Percentiles rank a stretch among this genome's conserved stretches.
phyloP scores from a whole-genome alignment of 2,113 vertebrate genomes.

The Gasterosteus aculeatus region DNA sequence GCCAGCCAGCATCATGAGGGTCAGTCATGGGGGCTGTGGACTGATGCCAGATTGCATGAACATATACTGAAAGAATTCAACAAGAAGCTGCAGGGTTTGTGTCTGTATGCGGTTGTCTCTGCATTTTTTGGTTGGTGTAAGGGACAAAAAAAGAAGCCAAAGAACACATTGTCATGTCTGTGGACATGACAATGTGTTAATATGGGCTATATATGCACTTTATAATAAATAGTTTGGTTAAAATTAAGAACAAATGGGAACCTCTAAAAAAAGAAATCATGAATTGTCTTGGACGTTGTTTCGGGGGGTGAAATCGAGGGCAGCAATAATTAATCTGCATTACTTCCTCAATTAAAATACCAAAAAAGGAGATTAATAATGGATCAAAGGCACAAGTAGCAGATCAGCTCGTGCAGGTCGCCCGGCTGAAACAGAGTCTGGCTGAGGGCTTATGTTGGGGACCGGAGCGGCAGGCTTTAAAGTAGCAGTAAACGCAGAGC shows the following conservation, averaged over 20 bases:
- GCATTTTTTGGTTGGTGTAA: not conserved
- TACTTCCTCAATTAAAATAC: conserved; percentile 88
- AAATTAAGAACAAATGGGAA: conserved; percentile 5
- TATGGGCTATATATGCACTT: not conserved
- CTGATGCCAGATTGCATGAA: conserved; percentile 76
- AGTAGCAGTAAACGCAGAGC: conserved; percentile 77
- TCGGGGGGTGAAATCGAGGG: conserved; percentile 87
- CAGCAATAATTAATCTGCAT: conserved; percentile 83
- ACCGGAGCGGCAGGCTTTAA: conserved; percentile 66
- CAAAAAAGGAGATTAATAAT: conserved; percentile 85
- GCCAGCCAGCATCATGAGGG: conserved; percentile 75
- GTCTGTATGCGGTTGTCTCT: conserved; percentile 20
- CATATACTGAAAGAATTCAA: conserved; percentile 79
- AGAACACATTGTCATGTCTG: too few relatives aligned
- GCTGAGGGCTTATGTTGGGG: conserved; percentile 69
- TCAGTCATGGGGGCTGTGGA: conserved; percentile 73
- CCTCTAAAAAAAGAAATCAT: conserved; percentile 15
- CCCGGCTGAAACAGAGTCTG: conserved; percentile 55
- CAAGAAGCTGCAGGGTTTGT: conserved; percentile 71
- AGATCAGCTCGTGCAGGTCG: conserved; percentile 35
- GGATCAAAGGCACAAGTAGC: conserved; percentile 89
- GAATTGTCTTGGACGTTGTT: conserved; percentile 80
- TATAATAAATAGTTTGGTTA: conserved; percentile 24
- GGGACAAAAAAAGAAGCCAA: conserved; percentile 17
- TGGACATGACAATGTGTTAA: not conserved